Base-by-base conservation (phyloP, 2,888 invertebrate species). In the Erebia palarica region DNA sequence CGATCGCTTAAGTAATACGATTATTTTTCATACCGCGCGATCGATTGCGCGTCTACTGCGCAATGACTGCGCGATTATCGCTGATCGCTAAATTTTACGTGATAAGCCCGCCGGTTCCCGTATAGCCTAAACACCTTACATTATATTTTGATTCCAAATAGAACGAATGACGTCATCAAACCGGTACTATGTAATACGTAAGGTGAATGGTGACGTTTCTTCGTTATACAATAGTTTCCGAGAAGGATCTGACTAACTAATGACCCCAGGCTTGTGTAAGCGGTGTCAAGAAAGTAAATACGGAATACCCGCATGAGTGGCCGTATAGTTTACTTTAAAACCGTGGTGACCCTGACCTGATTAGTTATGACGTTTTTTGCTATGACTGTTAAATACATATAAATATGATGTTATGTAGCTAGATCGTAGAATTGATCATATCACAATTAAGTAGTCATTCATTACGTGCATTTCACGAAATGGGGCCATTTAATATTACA, bases 91-190 rank as follows among this genome's bases (percentile, higher is more conserved):
- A n/a, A n/a, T n/a, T n/a, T n/a, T n/a, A n/a, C n/a, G n/a, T n/a
- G n/a, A n/a, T n/a, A n/a, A n/a, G n/a, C n/a, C n/a, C n/a, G n/a
- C 13, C 55, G 21, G 60, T 65, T 60, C 55, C 27, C 36, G 60
- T 65, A 60, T 65, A 65, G 27, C 44, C 68, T 60, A 65, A 68
- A 44, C 16, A 57, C 21, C 67, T 57, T 55, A 66, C 63, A 63
- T 16, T 53, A 55, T 47, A 65, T 53, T 60, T 68, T 49, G 49
- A 49, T 68, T 68, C 18, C 58, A 58, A 51, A 69, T 55, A 69
- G 58, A 68, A 21, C 53, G 47, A 21, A 57, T 27, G 57, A 70
- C 60, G 70, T 59, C 65, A 67, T 47, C 49, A 44, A 68, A 70
- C 73, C 61, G 14, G 67, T 68, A 68, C 16, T 10, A 21, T 68